Evolutionary conservation across 2,888 invertebrate species (phyloP), one percentile per base, ranked within the genome.

Genomic region (Eristalinus aeneus): DNA sequence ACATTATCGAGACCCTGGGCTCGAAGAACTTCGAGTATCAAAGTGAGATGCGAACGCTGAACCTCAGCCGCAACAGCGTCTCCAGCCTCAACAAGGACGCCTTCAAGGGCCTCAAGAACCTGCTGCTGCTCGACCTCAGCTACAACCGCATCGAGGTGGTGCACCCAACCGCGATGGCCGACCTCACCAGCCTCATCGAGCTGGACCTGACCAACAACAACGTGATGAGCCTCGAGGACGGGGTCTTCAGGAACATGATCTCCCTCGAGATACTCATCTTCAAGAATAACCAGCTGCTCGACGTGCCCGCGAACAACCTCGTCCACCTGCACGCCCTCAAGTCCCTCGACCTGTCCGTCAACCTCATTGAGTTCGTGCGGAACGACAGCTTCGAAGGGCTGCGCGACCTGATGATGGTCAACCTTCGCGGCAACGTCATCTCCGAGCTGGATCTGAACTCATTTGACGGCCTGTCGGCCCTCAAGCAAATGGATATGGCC

Each of bases 11-110:
- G 91, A 95, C 95, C 12, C 93, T 98, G 89, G 97, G 97, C 90
- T 95, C 95, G 89, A 95, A 95, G 89, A 97, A 97, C 92, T 97
- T 98, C 89, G 95, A 96, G 88, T 95, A 95, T 88, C 97, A 97
- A 90, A 94, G 94, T 79, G 95, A 95, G 88, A 94, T 98, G 93
- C 94, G 95, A 61, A 94, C 95, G 85, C 93, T 98, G 34, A 96
- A 97, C 92, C 93, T 97, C 84, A 97, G 96, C 91, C 93, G 94
- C 88, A 98, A 98, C 92, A 94, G 94, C 83, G 94, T 97, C 54
- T 95, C 95, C 89, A 94, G 94, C 72, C 92, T 97, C 88, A 94
- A 95, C 88, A 96, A 96, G 90, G 96, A 96, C 89, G 95, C 96
- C 11, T 95, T 97, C 90, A 94, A 95, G 88, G 97, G 97, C 5